These are phyloP conservation scores for Cyanistes caeruleus DNA, from an alignment of 2,113 vertebrate species.

Conservation along the genomic window DNA sequence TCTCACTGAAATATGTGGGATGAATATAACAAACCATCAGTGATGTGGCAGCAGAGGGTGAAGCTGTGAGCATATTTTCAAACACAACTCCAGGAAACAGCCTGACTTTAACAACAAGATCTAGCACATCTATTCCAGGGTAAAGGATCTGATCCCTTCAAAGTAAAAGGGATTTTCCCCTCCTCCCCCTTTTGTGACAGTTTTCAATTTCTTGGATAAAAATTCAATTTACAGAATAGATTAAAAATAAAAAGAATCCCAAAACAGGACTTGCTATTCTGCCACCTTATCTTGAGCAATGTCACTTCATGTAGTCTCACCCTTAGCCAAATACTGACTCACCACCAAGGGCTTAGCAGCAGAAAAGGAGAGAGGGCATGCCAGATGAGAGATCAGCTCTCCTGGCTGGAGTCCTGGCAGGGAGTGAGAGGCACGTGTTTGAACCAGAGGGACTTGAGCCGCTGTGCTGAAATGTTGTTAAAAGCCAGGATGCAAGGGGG, in stretches of 20 bases:
- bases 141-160: neutral
- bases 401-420: neutral
- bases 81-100: neutral
- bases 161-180: neutral
- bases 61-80: neutral
- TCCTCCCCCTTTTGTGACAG: neutral
- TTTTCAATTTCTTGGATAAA: neutral
- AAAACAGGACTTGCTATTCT: neutral
- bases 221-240: neutral
- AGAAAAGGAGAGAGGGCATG: neutral
- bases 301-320: conserved; percentile 37
- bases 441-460: neutral
- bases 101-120: neutral
- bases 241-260: neutral
- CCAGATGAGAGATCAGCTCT: neutral
- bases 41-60: neutral
- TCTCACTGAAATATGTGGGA: neutral
- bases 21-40: neutral
- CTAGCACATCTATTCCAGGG: neutral
- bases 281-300: conserved; percentile 51
- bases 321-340: conserved; percentile 70
- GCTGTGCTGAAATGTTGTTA: neutral
- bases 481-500: neutral
- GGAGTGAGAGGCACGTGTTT: neutral
- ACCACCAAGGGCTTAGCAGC: neutral